Evolutionary conservation across 1,140 invertebrate species (phyloP), one percentile per base, ranked within the genome.

Genomic region (Drosophila nikananu): DNA sequence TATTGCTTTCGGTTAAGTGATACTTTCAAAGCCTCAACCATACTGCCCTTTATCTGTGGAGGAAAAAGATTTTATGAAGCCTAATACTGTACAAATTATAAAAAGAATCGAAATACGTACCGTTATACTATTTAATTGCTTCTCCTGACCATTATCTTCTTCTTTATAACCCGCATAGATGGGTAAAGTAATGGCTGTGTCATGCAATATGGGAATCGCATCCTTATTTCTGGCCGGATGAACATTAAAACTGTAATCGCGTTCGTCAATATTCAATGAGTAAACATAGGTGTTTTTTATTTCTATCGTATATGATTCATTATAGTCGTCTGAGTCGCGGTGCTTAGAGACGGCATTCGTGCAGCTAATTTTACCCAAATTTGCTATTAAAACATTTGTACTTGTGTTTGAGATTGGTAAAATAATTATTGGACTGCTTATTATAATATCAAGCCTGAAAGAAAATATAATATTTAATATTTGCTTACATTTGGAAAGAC

Each of bases 371-470:
- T 97, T 96, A 35, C 98, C 98, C 52, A 99, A 94, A 94, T 98
- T 97, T n/a, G 97, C 97, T 17, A 99, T 97, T 55, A 99, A 95
- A 23, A 99, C 97, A 89, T 98, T 95, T 19, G 95, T 83, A 93
- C 97, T 98, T 30, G 94, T 94, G n/a, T 95, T 94, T 9, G 95
- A 95, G 60, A 96, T 94, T 0, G 98, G 98, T 51, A 99, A 93
- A 32, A 99, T 96, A 51, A 99, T 94, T 27, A 99, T 97, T 2
- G 98, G 98, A 67, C 97, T 98, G 89, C 98, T 97, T 55, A 99
- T 94, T 46, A 97, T 95, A 60, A 98, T 94, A 93, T 97, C 95
- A 41, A 97, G 92, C 66, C 91, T 92, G 46, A 25, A 86, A 83
- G 15, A 21, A 58, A 15, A 5, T 5, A 23, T 25, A 19, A 19